These are phyloP conservation scores for Siphamia tubifer DNA, from an alignment of 2,113 vertebrate genomes.

Conservation along the genomic window DNA sequence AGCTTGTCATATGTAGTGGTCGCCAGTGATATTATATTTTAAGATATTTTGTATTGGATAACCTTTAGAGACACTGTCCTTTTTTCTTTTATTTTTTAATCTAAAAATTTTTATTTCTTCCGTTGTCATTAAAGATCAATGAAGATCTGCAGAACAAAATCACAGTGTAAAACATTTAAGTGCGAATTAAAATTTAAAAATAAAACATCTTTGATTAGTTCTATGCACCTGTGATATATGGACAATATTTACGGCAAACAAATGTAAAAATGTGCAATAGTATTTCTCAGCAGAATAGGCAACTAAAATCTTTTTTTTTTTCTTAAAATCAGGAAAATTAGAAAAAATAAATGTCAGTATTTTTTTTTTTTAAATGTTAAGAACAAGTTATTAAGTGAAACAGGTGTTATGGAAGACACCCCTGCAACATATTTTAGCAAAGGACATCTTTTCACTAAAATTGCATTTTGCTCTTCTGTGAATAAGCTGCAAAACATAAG, in stretches of 20 bases:
- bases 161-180: conserved; percentile 69
- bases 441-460: not conserved
- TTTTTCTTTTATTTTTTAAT: too few species aligned
- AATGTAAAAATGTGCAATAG: conserved; percentile 28
- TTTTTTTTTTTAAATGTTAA: not conserved
- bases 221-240: not conserved
- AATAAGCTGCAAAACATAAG: not conserved
- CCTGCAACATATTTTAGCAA: not conserved
- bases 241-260: not conserved
- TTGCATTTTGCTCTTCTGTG: not conserved
- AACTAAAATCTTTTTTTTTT: conserved; percentile 16
- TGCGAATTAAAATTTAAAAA: conserved; percentile 63
- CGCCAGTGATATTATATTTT: too few species aligned
- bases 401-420: not conserved
- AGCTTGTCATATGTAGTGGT: too few species aligned
- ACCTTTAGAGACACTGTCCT: too few species aligned
- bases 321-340: conserved; percentile 4
- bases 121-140: conserved; percentile 41
- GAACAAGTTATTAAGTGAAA: not conserved
- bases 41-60: too few species aligned
- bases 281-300: conserved; percentile 25
- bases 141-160: conserved; percentile 37
- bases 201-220: conserved; percentile 15
- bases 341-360: not conserved
- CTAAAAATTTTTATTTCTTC: conserved; percentile 52